These are phyloP conservation scores for Drosophila tristis DNA, from an alignment of 1,140 invertebrate genomes.

Conservation along the genomic window DNA sequence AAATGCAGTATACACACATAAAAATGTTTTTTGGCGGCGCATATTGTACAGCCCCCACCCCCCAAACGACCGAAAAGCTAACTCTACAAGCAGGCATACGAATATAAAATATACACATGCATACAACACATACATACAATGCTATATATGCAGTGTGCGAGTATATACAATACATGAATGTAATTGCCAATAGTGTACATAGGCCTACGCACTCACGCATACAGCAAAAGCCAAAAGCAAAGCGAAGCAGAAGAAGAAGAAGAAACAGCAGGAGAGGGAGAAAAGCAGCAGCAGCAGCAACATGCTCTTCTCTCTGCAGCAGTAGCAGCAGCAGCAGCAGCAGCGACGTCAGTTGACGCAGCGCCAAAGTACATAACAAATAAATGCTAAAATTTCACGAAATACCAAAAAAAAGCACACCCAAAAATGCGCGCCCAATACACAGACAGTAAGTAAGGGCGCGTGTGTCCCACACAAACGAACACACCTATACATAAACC, in stretches of 20 bases:
- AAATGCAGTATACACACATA: constrained; percentile 77
- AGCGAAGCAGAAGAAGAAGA: no score
- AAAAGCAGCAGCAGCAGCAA: constrained; percentile 30
- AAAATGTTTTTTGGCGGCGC: constrained; percentile 40
- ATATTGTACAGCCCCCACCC: constrained; percentile 22
- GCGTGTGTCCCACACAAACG: constrained; percentile 49
- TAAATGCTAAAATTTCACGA: constrained; percentile 82
- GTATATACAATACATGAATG: constrained; percentile 49
- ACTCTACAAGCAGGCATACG: constrained; percentile 27
- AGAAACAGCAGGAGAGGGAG: neutral
- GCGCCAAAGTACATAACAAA: constrained; percentile 75
- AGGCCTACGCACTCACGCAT: constrained; percentile 70
- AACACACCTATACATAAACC: constrained; percentile 17
- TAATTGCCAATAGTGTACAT: constrained; percentile 81
- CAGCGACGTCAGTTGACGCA: constrained; percentile 55
- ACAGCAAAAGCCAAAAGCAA: constrained; percentile 16
- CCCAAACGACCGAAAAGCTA: constrained; percentile 26
- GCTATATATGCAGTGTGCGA: constrained; percentile 37
- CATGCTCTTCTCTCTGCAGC: constrained; percentile 1
- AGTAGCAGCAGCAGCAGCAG: constrained; percentile 45
- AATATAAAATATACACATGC: constrained; percentile 39
- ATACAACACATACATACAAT: constrained; percentile 36
- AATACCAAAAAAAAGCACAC: constrained; percentile 74
- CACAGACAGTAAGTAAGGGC: constrained; percentile 16
- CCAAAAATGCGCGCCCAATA: constrained; percentile 60